Percentiles rank a stretch among this genome's conserved stretches.
Conservation (phyloP, 2,797 vertebrate species). For the Buceros bicornis region DNA sequence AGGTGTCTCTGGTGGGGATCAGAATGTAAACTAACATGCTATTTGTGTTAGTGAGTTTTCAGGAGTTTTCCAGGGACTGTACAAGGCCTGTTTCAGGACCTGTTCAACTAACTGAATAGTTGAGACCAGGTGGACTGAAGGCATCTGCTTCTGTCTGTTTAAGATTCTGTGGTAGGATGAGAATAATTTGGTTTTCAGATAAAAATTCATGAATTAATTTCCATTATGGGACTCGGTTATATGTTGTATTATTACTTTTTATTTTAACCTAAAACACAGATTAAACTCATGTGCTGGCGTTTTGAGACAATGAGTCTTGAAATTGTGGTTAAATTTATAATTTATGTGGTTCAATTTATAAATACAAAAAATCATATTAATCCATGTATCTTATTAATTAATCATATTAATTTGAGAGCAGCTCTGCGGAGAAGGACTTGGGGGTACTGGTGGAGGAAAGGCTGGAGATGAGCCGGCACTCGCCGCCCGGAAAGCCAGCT, state of each 20-base stretch:
- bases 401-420: too few species aligned
- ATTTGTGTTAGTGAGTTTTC: not conserved
- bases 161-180: not conserved
- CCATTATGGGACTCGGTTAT: not conserved
- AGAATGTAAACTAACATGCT: not conserved
- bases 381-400: too few species aligned
- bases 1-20: not conserved
- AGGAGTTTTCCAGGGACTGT: not conserved
- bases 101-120: not conserved
- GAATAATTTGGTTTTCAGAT: not conserved
- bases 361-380: not conserved
- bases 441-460: too few species aligned
- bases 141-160: not conserved
- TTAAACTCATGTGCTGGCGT: not conserved
- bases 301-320: not conserved
- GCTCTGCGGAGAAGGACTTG: too few species aligned
- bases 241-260: not conserved
- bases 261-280: not conserved
- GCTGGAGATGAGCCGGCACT: too few species aligned
- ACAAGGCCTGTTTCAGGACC: not conserved
- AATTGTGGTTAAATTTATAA: not conserved
- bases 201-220: not conserved
- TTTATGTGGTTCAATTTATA: not conserved
- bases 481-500: too few species aligned
- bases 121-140: not conserved